Percentiles rank a stretch among this genome's conserved stretches.
Evolutionary conservation across 2,113 vertebrate species (phyloP).

Genomic region (Andinoacara biseriatus): DNA sequence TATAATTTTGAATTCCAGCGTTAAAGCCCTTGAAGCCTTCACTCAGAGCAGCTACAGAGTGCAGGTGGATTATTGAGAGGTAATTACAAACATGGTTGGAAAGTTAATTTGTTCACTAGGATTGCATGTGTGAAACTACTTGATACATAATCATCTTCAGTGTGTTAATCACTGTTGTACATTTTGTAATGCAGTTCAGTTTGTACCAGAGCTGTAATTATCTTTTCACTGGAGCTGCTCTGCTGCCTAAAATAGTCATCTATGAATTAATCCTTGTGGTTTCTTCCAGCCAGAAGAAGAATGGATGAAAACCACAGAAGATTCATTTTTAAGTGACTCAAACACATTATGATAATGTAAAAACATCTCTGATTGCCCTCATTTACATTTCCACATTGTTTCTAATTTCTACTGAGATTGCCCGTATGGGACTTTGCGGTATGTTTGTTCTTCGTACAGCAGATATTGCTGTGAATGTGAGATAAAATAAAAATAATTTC

Average conservation of each 20-base stretch:
- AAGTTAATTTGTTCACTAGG: slow-evolving; percentile 20
- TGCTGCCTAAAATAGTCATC: slow-evolving; percentile 28
- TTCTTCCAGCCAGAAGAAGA: not conserved
- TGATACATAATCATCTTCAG: slow-evolving; percentile 32
- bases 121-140: slow-evolving; percentile 22
- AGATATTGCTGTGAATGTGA: slow-evolving; percentile 17
- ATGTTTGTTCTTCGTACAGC: slow-evolving; percentile 19
- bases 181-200: slow-evolving; percentile 26
- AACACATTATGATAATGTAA: not conserved
- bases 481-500: slow-evolving; percentile 23
- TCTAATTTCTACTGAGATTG: slow-evolving; percentile 10
- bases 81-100: slow-evolving; percentile 31
- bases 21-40: not conserved
- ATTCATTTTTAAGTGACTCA: not conserved
- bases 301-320: slow-evolving; percentile 3
- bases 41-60: not conserved
- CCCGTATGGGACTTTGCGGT: not conserved
- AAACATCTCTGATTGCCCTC: not conserved
- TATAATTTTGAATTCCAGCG: not conserved
- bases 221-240: slow-evolving; percentile 2
- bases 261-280: slow-evolving; percentile 3
- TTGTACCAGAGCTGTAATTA: slow-evolving; percentile 5
- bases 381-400: slow-evolving; percentile 24
- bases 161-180: slow-evolving; percentile 26
- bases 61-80: slow-evolving; percentile 32